A percentile compares a stretch with the other conserved stretches of the same genome.
Conservation (phyloP, 2,797 vertebrate species). For the Pristis pectinata region DNA sequence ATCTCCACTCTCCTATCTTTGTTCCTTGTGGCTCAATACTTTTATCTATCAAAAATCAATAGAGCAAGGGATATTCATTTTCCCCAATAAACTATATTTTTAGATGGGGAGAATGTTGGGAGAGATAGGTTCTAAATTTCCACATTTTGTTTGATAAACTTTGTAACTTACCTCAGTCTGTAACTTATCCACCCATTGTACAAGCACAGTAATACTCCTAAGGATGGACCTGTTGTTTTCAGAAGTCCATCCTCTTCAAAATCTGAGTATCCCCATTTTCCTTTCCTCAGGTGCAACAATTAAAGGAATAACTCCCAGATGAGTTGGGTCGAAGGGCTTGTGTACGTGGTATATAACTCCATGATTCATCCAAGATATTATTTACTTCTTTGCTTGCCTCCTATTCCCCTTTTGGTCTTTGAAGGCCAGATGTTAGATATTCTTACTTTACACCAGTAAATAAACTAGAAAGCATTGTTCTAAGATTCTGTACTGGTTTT, state of each 20-base stretch:
- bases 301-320: background rate
- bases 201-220: background rate
- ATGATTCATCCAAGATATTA: too few species aligned
- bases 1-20: background rate
- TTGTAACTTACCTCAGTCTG: background rate
- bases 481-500: background rate
- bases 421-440: background rate
- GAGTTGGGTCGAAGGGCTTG: too few species aligned
- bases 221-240: background rate
- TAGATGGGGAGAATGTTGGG: background rate
- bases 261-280: background rate
- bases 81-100: background rate
- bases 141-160: background rate
- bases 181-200: background rate
- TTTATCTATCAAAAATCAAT: background rate
- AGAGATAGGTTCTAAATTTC: background rate
- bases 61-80: background rate
- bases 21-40: background rate
- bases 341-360: too few species aligned
- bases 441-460: background rate
- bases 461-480: too few species aligned
- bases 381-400: background rate
- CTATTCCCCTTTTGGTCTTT: background rate
- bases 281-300: background rate
- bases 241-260: background rate